Evolutionary conservation across 2,113 vertebrate genomes (phyloP).

Genomic region (Cebus imitator): DNA sequence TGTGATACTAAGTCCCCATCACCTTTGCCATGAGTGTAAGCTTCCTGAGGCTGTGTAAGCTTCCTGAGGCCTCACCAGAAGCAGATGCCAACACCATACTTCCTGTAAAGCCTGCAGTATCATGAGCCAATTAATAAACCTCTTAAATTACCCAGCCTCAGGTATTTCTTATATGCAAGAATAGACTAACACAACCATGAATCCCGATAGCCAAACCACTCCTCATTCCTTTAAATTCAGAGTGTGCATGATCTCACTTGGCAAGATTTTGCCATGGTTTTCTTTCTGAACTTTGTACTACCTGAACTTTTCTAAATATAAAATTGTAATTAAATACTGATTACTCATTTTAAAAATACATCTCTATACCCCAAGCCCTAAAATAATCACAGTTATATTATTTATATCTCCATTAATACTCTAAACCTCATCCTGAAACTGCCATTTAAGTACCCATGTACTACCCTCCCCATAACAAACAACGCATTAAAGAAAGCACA

Average conservation of each 20-base stretch:
- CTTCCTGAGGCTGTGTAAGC: no score
- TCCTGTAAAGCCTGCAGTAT: no score
- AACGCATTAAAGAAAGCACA: background rate
- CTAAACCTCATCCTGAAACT: background rate
- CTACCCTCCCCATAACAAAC: background rate
- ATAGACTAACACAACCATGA: background rate
- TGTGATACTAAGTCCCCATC: no score
- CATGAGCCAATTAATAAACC: no score
- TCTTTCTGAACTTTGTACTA: background rate
- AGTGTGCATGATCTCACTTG: background rate
- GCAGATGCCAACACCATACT: no score
- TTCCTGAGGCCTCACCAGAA: no score
- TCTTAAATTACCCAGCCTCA: no score
- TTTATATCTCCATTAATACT: background rate
- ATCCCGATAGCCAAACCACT: background rate
- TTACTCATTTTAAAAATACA: background rate
- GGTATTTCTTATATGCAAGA: no score
- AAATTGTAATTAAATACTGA: constrained; percentile 23
- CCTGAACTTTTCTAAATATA: background rate
- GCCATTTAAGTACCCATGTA: background rate
- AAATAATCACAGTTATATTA: background rate
- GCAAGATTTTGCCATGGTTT: background rate
- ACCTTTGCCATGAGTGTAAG: no score
- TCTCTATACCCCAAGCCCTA: background rate
- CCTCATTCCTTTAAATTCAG: background rate